Conservation (phyloP, 2,888 invertebrate genomes). For the Trichogramma dendrolimi region DNA sequence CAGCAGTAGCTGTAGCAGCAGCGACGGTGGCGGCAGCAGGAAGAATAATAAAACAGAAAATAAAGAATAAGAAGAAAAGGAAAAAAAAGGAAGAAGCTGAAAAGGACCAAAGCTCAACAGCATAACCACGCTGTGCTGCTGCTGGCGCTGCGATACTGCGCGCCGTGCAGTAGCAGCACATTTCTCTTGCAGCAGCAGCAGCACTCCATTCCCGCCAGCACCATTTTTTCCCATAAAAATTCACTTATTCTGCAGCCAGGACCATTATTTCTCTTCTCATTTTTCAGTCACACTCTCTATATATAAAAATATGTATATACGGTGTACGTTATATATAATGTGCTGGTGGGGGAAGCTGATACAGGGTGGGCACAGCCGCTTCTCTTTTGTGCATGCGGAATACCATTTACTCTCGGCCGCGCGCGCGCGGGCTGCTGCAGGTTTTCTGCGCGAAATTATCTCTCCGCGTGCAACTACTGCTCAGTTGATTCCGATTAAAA, state of each 20-base stretch:
- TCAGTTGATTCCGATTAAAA: constrained; percentile 21
- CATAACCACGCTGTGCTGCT: constrained; percentile 17
- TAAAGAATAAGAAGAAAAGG: not conserved
- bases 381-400: too few species aligned
- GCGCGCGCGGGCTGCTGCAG: too few species aligned
- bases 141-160: constrained; percentile 15
- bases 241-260: constrained; percentile 18
- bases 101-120: constrained; percentile 3
- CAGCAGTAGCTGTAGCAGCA: too few species aligned
- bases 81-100: constrained; percentile 16
- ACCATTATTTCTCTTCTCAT: constrained; percentile 20
- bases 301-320: too few species aligned
- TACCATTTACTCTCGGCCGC: too few species aligned
- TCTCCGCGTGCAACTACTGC: too few species aligned
- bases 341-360: too few species aligned
- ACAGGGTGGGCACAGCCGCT: too few species aligned
- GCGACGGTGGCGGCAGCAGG: not conserved
- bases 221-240: constrained; percentile 25
- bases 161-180: not conserved
- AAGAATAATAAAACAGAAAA: constrained; percentile 14
- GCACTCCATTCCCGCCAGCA: not conserved
- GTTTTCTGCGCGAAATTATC: too few species aligned
- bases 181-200: constrained; percentile 2
- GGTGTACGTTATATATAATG: too few species aligned
- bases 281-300: constrained; percentile 5